Conservation (phyloP, 2,797 vertebrate genomes). For the Enteromius paludinosus region DNA sequence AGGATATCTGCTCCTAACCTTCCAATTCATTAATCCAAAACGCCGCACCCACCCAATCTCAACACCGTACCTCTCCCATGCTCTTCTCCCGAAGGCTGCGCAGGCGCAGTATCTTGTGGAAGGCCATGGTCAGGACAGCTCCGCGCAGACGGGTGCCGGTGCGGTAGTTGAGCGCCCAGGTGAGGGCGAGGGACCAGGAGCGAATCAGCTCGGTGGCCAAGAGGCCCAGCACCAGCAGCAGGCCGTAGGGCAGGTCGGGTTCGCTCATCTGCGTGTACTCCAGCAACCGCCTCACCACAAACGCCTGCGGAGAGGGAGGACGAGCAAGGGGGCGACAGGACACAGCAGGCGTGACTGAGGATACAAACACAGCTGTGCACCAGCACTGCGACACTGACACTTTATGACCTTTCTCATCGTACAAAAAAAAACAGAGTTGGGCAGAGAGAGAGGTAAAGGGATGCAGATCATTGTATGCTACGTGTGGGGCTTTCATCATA, state of each 20-base stretch:
- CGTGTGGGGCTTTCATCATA: conserved; percentile 42
- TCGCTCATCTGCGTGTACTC: conserved; percentile 87
- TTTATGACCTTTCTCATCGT: conserved; percentile 35
- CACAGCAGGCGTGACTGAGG: conserved; percentile 76
- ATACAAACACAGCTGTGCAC: conserved; percentile 49
- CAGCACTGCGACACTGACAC: conserved; percentile 20
- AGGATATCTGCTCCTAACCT: conserved; percentile 38
- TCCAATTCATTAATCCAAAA: conserved; percentile 7
- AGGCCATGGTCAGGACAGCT: conserved; percentile 89
- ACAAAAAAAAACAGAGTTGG: conserved; percentile 7
- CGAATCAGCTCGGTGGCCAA: conserved; percentile 87
- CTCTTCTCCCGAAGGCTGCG: conserved; percentile 90
- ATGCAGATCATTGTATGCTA: conserved; percentile 56
- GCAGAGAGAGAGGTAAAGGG: conserved; percentile 40
- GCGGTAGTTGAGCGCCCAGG: conserved; percentile 93
- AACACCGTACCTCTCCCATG: conserved; percentile 84
- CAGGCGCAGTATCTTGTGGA: conserved; percentile 90
- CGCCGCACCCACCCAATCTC: not conserved
- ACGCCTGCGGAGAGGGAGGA: conserved; percentile 84
- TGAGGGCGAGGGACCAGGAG: conserved; percentile 92
- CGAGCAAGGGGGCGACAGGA: conserved; percentile 77
- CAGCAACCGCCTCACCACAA: conserved; percentile 91
- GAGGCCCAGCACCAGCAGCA: conserved; percentile 89
- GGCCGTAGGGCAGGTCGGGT: conserved; percentile 85
- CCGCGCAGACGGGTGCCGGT: conserved; percentile 89